These are phyloP conservation scores for Chlorodrepanis virens DNA, from an alignment of 2,113 vertebrate genomes.

Conservation along the genomic window DNA sequence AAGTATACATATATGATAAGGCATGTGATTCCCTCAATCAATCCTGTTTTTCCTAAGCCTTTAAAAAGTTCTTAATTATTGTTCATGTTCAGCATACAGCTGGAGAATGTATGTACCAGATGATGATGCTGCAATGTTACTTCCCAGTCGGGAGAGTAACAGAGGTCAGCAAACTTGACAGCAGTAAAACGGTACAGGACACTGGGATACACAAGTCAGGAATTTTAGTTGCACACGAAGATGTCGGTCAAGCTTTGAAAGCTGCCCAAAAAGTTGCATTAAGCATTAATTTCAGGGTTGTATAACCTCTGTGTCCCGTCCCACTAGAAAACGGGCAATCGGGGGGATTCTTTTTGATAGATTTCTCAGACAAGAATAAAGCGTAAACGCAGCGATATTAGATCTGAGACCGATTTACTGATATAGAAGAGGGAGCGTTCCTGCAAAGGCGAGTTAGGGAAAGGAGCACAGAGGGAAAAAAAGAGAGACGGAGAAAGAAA, in stretches of 20 bases:
- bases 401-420: not conserved
- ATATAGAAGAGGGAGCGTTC: not conserved
- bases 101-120: not conserved
- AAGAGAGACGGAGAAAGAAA: not conserved
- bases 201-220: accelerated
- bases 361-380: not conserved
- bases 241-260: not conserved
- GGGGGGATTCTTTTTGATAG: not conserved
- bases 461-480: not conserved
- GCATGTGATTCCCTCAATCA: not conserved
- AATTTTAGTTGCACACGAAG: not conserved
- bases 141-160: not conserved
- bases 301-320: not conserved
- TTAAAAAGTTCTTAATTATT: not conserved
- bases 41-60: not conserved
- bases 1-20: not conserved
- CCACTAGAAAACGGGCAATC: accelerated
- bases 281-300: not conserved
- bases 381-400: accelerated
- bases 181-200: not conserved
- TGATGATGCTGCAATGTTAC: not conserved
- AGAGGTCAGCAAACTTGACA: not conserved
- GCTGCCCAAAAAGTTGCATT: not conserved
- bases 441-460: not conserved
- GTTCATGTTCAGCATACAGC: not conserved